Evolutionary conservation across 2,797 vertebrate species (phyloP), one percentile per base, ranked within the genome.

Genomic region (Nyctibius grandis): DNA sequence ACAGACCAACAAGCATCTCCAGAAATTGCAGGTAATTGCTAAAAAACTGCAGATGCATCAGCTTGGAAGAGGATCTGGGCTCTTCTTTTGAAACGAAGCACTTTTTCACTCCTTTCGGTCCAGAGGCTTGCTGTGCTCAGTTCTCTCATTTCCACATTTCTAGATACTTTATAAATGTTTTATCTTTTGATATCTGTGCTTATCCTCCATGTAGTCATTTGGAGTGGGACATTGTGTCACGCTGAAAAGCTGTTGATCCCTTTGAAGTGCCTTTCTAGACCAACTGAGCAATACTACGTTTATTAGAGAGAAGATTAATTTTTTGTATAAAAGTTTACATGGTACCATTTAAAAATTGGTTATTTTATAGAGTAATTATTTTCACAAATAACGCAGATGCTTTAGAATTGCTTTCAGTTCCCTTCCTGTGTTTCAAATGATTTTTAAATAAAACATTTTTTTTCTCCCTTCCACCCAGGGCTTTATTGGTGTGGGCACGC

Each of bases 11-110:
- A 25, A 6, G 34, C 13, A 15, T 6, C 51, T 75, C 40, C 63
- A 45, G 63, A 64, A 60, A 56, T 60, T 19, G 36, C 12, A 25
- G 14, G 4, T 25, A 25, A 31, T 21, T 50, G 42, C 21, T 56
- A 1, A 45, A 59, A 80, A 0, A 15, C 53, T 28, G 45, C 36
- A 31, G 56, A 26, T 18, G 26, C 9, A 5, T 21, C 1, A 1
- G 6, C 11, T 42, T 61, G 31, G 59, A 48, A 28, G 22, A 45
- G 54, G 25, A 23, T 64, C 50, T 69, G 79, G 54, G 33, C 33
- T 51, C 31, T 15, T 12, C 28, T 26, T 54, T 40, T 25, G 61
- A 42, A 93, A 14, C 4, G 0, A 19, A 45, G 53, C 28, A 8
- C 2, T 78, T 70, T 15, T 31, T 34, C 36, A 17, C 16, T 53